phyloP scores from a whole-genome alignment of 2,113 vertebrate species.

The Haliaeetus leucogaster region DNA sequence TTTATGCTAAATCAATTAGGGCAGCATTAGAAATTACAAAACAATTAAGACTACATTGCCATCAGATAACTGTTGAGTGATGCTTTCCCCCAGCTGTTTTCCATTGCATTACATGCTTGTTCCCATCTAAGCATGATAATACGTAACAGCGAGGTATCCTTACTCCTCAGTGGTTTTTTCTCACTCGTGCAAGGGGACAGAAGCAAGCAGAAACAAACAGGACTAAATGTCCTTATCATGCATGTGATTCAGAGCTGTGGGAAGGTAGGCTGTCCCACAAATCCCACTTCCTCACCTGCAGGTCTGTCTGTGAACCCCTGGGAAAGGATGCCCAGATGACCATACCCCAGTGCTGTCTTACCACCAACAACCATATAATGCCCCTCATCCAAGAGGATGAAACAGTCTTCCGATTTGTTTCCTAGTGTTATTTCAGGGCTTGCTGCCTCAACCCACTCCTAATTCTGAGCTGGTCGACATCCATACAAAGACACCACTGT shows the following conservation, averaged over 20 bases:
- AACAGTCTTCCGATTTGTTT: background rate
- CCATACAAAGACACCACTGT: background rate
- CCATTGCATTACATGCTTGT: background rate
- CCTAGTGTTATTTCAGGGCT: background rate
- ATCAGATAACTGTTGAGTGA: background rate
- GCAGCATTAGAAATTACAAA: background rate
- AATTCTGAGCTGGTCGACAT: background rate
- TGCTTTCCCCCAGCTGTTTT: background rate
- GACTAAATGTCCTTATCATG: background rate
- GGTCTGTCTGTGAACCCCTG: background rate
- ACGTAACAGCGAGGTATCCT: fast-evolving
- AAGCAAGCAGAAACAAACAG: background rate
- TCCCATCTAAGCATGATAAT: background rate
- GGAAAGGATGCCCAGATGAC: background rate
- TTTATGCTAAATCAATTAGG: background rate
- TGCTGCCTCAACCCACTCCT: background rate
- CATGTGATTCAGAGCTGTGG: background rate
- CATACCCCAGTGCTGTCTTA: background rate
- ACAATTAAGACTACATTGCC: background rate
- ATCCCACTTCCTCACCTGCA: background rate
- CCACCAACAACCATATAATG: background rate
- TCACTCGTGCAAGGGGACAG: background rate
- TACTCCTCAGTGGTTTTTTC: background rate
- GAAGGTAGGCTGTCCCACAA: background rate
- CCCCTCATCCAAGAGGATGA: background rate